Evolutionary conservation across 2,888 invertebrate species (phyloP), one percentile per base, ranked within the genome.

Genomic region (Lochmaea crataegi): DNA sequence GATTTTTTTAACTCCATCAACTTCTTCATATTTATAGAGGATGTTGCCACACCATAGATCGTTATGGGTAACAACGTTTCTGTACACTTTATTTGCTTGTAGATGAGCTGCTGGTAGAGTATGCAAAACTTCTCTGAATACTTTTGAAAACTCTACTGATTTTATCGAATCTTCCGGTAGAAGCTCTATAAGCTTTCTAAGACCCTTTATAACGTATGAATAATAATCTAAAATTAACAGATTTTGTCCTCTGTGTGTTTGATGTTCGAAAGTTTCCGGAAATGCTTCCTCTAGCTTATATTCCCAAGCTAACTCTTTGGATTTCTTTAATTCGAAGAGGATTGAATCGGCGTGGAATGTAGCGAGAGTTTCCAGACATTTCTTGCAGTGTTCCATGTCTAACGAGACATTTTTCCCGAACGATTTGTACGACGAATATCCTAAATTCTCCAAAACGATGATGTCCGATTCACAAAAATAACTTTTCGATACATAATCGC

Each of bases 331-430:
- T 82, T 90, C 90, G 76, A 85, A 89, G 61, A 89, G 83, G 12
- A 90, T 86, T 6, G 88, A 85, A n/a, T 87, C 84, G 0, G 88
- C 87, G 72, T 90, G 90, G 75, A 90, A 88, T 78, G 88, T 87
- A 0, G 90, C 88, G 45, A 90, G 78, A 2, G 88, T 85, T 71
- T 84, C 83, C 64, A 90, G 81, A 45, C 89, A 88, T 78, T 86
- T 84, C 42, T 87, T 79, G 12, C 88, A 89, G 76, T 90, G 90
- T 1, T 85, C 83, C 66, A 86, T 82, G 74, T 90, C 89, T 63
- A 90, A 88, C 2, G 81, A 72, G 69, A 87, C 84, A 26, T 86
- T 78, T 60, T 82, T 83, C 7, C 71, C 71, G 16, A 76, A 73
- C 2, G 78, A 71, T 73, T 61, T 78, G 67, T 78, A 85, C 0